Conservation (phyloP, 2,797 vertebrate species). For the Epinephelus coioides region DNA sequence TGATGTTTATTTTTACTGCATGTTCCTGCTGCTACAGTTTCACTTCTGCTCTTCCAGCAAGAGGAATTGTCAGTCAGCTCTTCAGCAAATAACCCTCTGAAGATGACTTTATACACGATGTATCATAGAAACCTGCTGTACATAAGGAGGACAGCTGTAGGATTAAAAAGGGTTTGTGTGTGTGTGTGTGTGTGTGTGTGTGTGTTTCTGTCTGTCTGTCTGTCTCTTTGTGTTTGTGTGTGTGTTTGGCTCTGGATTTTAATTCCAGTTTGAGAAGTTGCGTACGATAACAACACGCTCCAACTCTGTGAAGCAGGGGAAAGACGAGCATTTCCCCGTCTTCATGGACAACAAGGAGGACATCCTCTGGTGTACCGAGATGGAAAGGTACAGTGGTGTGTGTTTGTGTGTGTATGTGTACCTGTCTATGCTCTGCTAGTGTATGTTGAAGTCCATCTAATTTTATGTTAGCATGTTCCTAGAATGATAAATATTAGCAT, state of each 20-base stretch:
- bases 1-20: neutral
- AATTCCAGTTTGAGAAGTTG: conserved; percentile 93
- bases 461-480: neutral
- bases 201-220: conserved; percentile 14
- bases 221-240: conserved; percentile 48
- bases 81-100: neutral
- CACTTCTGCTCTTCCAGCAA: neutral
- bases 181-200: conserved; percentile 38
- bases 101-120: neutral
- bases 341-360: conserved; percentile 95
- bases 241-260: conserved; percentile 74
- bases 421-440: neutral
- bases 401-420: neutral
- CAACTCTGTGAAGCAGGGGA: conserved; percentile 95
- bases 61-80: neutral
- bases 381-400: conserved; percentile 88
- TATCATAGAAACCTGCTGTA: conserved; percentile 17
- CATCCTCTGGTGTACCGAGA: conserved; percentile 94
- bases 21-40: conserved; percentile 2
- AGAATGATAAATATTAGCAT: neutral
- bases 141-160: conserved; percentile 48
- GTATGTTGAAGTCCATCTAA: neutral
- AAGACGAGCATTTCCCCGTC: conserved; percentile 93
- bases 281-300: conserved; percentile 95
- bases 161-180: conserved; percentile 68